phyloP scores from a whole-genome alignment of 2,888 invertebrate genomes.

The Dione vanillae region DNA sequence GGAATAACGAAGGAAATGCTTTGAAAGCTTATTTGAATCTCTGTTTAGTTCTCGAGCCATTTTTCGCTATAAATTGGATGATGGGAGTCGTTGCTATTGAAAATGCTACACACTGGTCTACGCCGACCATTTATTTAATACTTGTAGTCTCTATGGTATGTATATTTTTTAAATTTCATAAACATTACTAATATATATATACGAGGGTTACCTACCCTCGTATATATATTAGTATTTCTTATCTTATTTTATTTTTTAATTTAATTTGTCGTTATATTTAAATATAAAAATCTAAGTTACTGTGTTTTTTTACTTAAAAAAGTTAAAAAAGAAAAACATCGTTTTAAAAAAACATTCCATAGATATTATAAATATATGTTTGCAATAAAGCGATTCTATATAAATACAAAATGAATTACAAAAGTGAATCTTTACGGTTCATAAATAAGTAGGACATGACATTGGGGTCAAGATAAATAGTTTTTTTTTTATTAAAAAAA shows the following conservation, averaged over 20 bases:
- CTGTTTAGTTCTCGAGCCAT: conserved; percentile 87
- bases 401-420: neutral
- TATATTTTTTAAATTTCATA: neutral
- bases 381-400: neutral
- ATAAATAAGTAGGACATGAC: conserved; percentile 24
- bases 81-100: conserved; percentile 89
- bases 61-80: conserved; percentile 90
- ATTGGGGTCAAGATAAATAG: conserved; percentile 28
- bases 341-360: too few relatives aligned
- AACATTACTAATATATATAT: too few relatives aligned
- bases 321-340: too few relatives aligned
- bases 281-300: too few relatives aligned
- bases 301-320: too few relatives aligned
- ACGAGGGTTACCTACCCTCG: too few relatives aligned
- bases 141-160: conserved; percentile 85
- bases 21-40: conserved; percentile 85
- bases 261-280: too few relatives aligned
- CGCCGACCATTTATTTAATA: conserved; percentile 84
- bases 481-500: neutral
- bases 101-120: conserved; percentile 86
- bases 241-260: too few relatives aligned
- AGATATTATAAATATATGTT: neutral
- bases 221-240: too few relatives aligned
- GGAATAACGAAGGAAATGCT: conserved; percentile 82
- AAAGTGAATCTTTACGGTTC: conserved; percentile 17